These are phyloP conservation scores for Marasmarcha lunaedactyla DNA, from an alignment of 2,888 invertebrate species.

Conservation along the genomic window DNA sequence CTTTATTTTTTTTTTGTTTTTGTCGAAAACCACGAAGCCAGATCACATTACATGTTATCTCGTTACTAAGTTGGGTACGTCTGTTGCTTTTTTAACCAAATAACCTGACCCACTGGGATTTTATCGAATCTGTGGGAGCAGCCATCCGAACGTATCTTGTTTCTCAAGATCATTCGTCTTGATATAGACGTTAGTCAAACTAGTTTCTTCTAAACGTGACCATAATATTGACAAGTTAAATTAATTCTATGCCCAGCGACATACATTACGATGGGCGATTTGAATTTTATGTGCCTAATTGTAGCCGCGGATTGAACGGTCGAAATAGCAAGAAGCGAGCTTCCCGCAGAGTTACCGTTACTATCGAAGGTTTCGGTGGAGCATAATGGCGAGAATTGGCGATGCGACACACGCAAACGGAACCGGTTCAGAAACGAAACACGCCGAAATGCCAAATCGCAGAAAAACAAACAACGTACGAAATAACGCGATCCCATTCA, in stretches of 20 bases:
- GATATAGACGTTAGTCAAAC: slow-evolving; percentile 54
- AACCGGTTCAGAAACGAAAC: slow-evolving; percentile 42
- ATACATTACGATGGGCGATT: slow-evolving; percentile 28
- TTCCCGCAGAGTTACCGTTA: slow-evolving; percentile 47
- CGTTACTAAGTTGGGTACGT: slow-evolving; percentile 48
- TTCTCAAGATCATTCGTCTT: slow-evolving; percentile 46
- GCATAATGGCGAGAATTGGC: slow-evolving; percentile 46
- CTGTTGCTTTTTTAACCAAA: slow-evolving; percentile 33
- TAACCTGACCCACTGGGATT: slow-evolving; percentile 30
- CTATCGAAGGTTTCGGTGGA: slow-evolving; percentile 20
- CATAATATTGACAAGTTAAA: slow-evolving; percentile 56
- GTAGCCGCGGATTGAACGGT: slow-evolving; percentile 40
- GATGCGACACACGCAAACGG: slow-evolving; percentile 44
- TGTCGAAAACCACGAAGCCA: slow-evolving; percentile 50
- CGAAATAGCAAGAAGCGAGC: slow-evolving; percentile 40
- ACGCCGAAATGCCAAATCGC: slow-evolving; percentile 44
- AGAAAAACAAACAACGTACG: slow-evolving; percentile 47
- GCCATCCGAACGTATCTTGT: slow-evolving; percentile 35
- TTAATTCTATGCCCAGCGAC: slow-evolving; percentile 40
- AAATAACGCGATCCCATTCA: slow-evolving; percentile 45
- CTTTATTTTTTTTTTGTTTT: slow-evolving; percentile 38
- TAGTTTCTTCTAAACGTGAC: slow-evolving; percentile 50
- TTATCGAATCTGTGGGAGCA: slow-evolving; percentile 52
- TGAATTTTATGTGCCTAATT: slow-evolving; percentile 52
- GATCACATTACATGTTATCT: slow-evolving; percentile 63